A percentile compares a stretch with the other conserved stretches of the same genome.
Evolutionary conservation across 92 coral and sea anemone species (phyloP).

Genomic region (Nematostella vectensis): DNA sequence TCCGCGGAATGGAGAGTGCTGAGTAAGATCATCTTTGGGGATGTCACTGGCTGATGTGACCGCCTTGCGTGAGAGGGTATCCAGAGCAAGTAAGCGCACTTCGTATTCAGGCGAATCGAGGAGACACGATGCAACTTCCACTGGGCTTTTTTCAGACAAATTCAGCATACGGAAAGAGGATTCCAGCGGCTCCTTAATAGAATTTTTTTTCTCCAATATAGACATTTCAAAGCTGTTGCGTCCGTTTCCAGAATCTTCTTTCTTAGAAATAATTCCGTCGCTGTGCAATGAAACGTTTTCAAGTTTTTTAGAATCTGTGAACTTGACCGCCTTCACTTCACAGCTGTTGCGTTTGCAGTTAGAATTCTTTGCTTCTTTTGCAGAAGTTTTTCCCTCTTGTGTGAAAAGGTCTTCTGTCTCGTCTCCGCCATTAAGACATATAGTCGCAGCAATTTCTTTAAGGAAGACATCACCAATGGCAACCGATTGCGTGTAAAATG

Average conservation of each 20-base stretch:
- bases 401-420: neutral
- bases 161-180: neutral
- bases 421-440: conserved; percentile 9
- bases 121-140: conserved; percentile 12
- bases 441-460: conserved; percentile 45
- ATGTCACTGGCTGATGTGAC: neutral
- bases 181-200: neutral
- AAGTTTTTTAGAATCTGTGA: too few species aligned
- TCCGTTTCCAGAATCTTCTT: neutral
- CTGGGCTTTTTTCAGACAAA: neutral
- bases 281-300: too few species aligned
- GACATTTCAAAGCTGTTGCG: neutral
- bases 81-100: conserved; percentile 49
- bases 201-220: too few species aligned
- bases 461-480: conserved; percentile 48
- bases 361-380: neutral
- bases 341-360: too few species aligned
- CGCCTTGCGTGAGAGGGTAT: conserved; percentile 21
- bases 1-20: neutral
- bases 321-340: too few species aligned
- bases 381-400: conserved; percentile 12
- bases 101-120: conserved; percentile 52
- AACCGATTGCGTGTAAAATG: too few species aligned
- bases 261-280: neutral
- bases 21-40: neutral